Percentiles rank a stretch among this genome's conserved stretches.
Evolutionary conservation across 2,888 invertebrate species (phyloP).

Genomic region (Thymelicus lineola): DNA sequence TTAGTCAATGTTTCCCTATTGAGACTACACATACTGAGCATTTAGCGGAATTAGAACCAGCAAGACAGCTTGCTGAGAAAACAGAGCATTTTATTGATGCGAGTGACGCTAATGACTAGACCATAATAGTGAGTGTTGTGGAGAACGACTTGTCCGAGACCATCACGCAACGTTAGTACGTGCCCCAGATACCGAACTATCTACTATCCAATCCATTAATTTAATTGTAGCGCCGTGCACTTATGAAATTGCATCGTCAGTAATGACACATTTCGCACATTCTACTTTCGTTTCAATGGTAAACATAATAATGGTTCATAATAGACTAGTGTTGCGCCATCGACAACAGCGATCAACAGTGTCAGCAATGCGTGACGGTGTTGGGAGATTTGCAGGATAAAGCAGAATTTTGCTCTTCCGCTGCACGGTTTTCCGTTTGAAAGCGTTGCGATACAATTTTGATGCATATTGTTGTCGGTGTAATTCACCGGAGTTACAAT

Average conservation of each 20-base stretch:
- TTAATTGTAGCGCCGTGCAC: conserved; percentile 47
- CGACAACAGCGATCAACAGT: conserved; percentile 51
- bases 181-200: conserved; percentile 56
- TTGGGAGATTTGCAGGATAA: conserved; percentile 67
- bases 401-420: conserved; percentile 48
- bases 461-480: conserved; percentile 27
- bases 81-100: conserved; percentile 44
- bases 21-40: conserved; percentile 2
- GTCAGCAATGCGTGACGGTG: conserved; percentile 67
- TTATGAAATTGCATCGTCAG: conserved; percentile 35
- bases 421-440: conserved; percentile 50
- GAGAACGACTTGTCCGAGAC: conserved; percentile 54
- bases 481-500: conserved; percentile 19
- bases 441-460: conserved; percentile 37
- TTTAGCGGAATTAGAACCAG: conserved; percentile 16
- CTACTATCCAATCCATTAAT: conserved; percentile 56
- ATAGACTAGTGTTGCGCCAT: conserved; percentile 50
- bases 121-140: conserved; percentile 46
- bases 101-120: conserved; percentile 49
- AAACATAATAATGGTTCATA: conserved; percentile 25
- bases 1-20: neutral
- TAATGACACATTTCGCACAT: conserved; percentile 32
- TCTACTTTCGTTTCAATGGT: conserved; percentile 30
- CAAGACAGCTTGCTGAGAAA: conserved; percentile 27
- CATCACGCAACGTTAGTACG: conserved; percentile 60